These are phyloP conservation scores for Phylloscopus collybita DNA, from an alignment of 2,797 vertebrate species.

Conservation along the genomic window DNA sequence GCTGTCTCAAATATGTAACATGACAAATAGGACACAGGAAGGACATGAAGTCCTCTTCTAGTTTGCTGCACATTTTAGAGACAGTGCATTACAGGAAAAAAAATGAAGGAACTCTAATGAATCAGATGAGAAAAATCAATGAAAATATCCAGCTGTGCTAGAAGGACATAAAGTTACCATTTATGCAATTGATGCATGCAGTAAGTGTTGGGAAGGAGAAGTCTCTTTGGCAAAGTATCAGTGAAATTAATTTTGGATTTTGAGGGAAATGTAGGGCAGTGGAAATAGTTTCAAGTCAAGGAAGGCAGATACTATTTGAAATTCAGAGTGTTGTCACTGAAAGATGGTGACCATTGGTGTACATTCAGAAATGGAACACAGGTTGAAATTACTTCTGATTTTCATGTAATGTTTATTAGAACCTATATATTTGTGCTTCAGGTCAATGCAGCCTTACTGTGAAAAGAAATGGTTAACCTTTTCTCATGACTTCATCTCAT, in stretches of 20 bases:
- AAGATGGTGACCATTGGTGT: not conserved
- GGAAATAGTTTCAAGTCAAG: conserved; percentile 56
- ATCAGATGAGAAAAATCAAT: conserved; percentile 69
- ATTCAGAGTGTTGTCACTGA: not conserved
- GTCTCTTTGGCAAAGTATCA: conserved; percentile 59
- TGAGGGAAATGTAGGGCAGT: conserved; percentile 57
- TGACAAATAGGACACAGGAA: conserved; percentile 27
- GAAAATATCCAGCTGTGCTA: conserved; percentile 64
- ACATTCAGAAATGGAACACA: not conserved
- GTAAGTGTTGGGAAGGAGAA: conserved; percentile 39
- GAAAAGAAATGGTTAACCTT: not conserved
- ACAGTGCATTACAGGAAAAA: conserved; percentile 31
- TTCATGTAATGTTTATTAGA: not conserved
- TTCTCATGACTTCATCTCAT: not conserved
- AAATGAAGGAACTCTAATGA: conserved; percentile 57
- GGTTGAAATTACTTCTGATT: conserved; percentile 13
- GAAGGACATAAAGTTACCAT: conserved; percentile 65
- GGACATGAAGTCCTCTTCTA: not conserved
- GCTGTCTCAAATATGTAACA: conserved; percentile 1
- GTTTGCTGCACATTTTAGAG: conserved; percentile 18
- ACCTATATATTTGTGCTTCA: not conserved
- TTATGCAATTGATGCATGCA: conserved; percentile 56
- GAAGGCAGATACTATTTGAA: conserved; percentile 21
- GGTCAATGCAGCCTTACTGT: not conserved
- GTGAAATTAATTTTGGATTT: conserved; percentile 47